phyloP scores from a whole-genome alignment of 1,140 invertebrate genomes.

The Aricia agestis region DNA sequence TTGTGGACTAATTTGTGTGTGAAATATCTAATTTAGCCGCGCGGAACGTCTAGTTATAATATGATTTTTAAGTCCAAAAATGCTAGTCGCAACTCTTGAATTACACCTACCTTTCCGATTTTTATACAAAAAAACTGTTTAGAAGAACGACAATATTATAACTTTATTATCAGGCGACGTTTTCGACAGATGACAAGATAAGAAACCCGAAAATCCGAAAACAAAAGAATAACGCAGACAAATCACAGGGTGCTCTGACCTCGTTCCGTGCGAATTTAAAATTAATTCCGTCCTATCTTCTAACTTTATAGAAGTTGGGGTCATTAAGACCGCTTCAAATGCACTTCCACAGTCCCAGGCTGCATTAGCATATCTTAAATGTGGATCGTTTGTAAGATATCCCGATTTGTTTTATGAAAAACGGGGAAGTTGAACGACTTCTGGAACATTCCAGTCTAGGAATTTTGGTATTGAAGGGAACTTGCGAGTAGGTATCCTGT shows the following conservation, averaged over 20 bases:
- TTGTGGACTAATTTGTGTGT: no score
- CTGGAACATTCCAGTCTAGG: not conserved
- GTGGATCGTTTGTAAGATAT: not conserved
- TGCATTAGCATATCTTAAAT: constrained; percentile 1
- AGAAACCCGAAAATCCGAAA: not conserved
- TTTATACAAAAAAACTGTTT: no score
- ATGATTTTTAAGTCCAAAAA: no score
- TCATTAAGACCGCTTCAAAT: not conserved
- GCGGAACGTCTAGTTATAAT: no score
- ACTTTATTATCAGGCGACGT: not conserved
- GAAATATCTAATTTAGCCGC: no score
- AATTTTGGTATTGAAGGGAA: no score
- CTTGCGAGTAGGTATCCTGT: no score
- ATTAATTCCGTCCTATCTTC: constrained; percentile 3
- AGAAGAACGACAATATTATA: no score
- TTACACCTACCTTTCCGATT: no score
- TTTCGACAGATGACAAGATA: not conserved
- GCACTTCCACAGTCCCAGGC: constrained; percentile 1
- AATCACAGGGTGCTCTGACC: not conserved
- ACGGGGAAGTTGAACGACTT: not conserved
- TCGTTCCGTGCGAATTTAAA: not conserved
- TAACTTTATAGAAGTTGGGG: not conserved
- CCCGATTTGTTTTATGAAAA: constrained; percentile 1
- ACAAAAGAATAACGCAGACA: not conserved
- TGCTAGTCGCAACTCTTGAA: no score